Evolutionary conservation across 2,797 vertebrate genomes (phyloP).

Genomic region (Lophotriccus pileatus): DNA sequence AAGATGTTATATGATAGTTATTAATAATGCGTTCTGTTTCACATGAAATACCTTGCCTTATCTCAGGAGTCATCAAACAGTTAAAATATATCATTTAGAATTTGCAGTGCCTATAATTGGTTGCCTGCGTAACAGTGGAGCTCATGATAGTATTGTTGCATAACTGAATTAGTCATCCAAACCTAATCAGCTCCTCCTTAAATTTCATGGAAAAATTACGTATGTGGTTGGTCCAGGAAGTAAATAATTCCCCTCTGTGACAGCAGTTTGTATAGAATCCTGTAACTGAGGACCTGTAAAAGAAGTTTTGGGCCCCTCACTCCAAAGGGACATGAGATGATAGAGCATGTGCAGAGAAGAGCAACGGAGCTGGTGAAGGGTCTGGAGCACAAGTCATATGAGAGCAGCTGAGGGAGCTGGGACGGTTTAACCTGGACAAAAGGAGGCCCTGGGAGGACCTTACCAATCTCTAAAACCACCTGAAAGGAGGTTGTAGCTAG

Average conservation of each 20-base stretch:
- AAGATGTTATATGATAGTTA: neutral
- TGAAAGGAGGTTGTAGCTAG: neutral
- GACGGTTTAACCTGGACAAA: neutral
- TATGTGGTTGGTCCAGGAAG: neutral
- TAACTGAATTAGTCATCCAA: neutral
- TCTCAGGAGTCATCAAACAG: neutral
- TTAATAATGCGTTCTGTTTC: neutral
- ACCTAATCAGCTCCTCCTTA: neutral
- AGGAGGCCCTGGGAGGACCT: neutral
- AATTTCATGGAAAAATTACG: neutral
- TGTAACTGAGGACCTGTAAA: neutral
- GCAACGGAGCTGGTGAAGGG: neutral
- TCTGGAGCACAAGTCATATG: neutral
- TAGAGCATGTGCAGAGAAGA: neutral
- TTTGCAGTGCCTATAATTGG: neutral
- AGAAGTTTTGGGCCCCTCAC: neutral
- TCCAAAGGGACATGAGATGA: neutral
- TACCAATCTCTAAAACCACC: neutral
- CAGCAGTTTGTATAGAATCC: neutral
- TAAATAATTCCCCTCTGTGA: neutral
- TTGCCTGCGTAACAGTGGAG: neutral
- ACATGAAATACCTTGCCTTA: neutral
- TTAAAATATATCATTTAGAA: neutral
- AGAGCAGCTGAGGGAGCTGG: neutral
- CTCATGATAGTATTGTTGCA: neutral